A percentile compares a stretch with the other conserved stretches of the same genome.
phyloP scores from a whole-genome alignment of 2,797 vertebrate genomes.

The Sandelia bainsii region DNA sequence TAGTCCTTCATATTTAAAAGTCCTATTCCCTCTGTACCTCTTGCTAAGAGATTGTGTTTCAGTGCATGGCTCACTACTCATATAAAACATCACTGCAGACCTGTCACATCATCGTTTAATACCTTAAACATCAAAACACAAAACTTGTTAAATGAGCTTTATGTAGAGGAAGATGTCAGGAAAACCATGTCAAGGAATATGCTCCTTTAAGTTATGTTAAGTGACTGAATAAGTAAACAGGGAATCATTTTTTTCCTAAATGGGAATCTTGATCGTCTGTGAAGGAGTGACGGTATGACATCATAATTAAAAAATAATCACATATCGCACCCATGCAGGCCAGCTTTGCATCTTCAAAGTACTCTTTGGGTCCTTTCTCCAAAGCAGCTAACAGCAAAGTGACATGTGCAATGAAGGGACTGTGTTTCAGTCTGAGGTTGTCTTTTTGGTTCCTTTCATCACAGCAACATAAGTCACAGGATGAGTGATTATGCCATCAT shows the following conservation, averaged over 20 bases:
- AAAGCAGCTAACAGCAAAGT: constrained; percentile 33
- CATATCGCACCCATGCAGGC: not conserved
- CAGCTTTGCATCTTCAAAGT: constrained; percentile 32
- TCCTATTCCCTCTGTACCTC: constrained; percentile 48
- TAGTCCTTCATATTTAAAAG: constrained; percentile 73
- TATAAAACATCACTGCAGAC: constrained; percentile 39
- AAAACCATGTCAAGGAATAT: constrained; percentile 9
- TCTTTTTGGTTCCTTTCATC: not conserved
- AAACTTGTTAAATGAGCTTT: constrained; percentile 22
- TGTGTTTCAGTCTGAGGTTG: constrained; percentile 3
- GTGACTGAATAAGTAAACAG: constrained; percentile 37
- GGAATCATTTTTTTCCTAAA: not conserved
- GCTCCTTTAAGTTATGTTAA: constrained; percentile 5
- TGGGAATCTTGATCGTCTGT: not conserved
- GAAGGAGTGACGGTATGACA: not conserved
- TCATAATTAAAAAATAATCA: not conserved
- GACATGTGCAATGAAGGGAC: constrained; percentile 50
- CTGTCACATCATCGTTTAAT: constrained; percentile 19
- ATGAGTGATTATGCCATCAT: constrained; percentile 24
- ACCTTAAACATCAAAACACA: constrained; percentile 8
- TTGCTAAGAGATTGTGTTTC: constrained; percentile 57
- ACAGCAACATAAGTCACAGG: constrained; percentile 12
- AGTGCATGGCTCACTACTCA: constrained; percentile 57
- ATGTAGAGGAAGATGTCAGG: constrained; percentile 14
- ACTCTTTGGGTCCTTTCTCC: constrained; percentile 54